Evolutionary conservation across 1,140 invertebrate genomes (phyloP).

Genomic region (Vanessa atalanta): DNA sequence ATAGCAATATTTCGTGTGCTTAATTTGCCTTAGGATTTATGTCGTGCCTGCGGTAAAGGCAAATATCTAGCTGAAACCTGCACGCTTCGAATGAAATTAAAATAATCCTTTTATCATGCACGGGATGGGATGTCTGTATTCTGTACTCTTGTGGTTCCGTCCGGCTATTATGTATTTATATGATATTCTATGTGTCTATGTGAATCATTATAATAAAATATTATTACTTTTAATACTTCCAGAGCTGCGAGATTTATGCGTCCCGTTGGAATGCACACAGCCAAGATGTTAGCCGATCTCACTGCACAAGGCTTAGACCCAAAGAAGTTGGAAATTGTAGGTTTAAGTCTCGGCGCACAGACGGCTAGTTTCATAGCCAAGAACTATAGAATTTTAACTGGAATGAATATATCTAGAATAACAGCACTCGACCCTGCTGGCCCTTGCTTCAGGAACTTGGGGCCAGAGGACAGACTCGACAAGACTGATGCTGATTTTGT

Average conservation of each 20-base stretch:
- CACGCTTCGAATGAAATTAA: too few relatives aligned
- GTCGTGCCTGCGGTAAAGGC: too few relatives aligned
- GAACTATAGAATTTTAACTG: constrained; percentile 58
- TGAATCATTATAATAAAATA: neutral
- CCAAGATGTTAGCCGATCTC: constrained; percentile 57
- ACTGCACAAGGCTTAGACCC: constrained; percentile 55
- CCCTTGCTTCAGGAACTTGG: constrained; percentile 64
- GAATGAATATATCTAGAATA: constrained; percentile 60
- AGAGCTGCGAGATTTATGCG: constrained; percentile 59
- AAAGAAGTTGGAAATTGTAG: constrained; percentile 58
- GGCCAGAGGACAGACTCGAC: constrained; percentile 59
- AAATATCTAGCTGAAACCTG: too few relatives aligned
- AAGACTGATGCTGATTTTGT: constrained; percentile 64
- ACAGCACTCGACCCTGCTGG: constrained; percentile 67
- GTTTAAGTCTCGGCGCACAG: constrained; percentile 65
- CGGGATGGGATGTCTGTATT: too few relatives aligned
- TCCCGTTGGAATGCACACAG: constrained; percentile 54
- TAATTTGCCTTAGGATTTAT: too few relatives aligned
- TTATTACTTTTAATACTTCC: constrained; percentile 37
- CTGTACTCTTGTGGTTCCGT: too few relatives aligned
- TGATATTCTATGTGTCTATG: neutral
- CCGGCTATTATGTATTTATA: too few relatives aligned
- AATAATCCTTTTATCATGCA: too few relatives aligned
- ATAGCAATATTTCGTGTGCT: too few relatives aligned
- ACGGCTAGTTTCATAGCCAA: constrained; percentile 66